These are phyloP conservation scores for Anthrax anthrax DNA, from an alignment of 2,888 invertebrate genomes.

Conservation along the genomic window DNA sequence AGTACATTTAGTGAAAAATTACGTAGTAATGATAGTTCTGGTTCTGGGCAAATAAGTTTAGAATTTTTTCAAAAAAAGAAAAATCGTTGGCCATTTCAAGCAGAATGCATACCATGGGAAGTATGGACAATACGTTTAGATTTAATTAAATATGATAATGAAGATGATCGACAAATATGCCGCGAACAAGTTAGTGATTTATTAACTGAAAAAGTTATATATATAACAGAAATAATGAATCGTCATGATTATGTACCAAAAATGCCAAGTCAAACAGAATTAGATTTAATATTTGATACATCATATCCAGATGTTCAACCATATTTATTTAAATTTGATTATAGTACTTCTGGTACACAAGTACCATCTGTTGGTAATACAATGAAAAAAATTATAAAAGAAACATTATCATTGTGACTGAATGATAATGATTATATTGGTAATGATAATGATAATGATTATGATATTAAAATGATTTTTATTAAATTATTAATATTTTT, in stretches of 20 bases:
- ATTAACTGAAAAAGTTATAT: conserved; percentile 83
- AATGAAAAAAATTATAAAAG: conserved; percentile 75
- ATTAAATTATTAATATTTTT: no score
- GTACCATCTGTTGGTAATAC: conserved; percentile 73
- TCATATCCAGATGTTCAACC: conserved; percentile 89
- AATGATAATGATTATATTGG: conserved; percentile 3
- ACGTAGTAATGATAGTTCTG: conserved; percentile 55
- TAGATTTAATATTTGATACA: conserved; percentile 90
- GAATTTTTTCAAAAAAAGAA: conserved; percentile 92
- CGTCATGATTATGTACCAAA: conserved; percentile 92
- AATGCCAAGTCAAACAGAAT: conserved; percentile 82
- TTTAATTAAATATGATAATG: conserved; percentile 68
- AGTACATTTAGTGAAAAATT: conserved; percentile 64
- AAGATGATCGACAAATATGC: conserved; percentile 74
- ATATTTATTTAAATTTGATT: conserved; percentile 86
- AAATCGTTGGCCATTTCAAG: conserved; percentile 76
- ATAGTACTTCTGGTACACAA: conserved; percentile 63
- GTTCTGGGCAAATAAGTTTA: conserved; percentile 75
- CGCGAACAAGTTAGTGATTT: conserved; percentile 78
- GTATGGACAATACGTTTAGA: conserved; percentile 93
- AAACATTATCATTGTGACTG: conserved; percentile 64
- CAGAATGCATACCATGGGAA: conserved; percentile 95
- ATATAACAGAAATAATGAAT: conserved; percentile 91
- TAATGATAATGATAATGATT: background rate
- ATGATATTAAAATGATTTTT: background rate